Conservation (phyloP, 2,113 vertebrate species). For the Hirundichthys speculiger region DNA sequence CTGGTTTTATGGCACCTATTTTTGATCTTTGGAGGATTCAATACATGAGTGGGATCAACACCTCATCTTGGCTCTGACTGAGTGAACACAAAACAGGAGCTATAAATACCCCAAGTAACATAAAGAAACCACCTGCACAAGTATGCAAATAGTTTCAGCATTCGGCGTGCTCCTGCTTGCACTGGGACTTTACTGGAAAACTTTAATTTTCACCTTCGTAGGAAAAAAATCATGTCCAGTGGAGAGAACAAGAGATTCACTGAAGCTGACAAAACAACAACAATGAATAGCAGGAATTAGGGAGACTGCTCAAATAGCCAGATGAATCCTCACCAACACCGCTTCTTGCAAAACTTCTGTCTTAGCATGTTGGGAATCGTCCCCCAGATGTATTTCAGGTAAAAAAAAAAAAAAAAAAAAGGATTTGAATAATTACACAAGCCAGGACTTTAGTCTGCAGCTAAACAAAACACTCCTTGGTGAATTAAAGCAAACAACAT, state of each 20-base stretch:
- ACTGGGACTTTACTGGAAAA: slow-evolving; percentile 3
- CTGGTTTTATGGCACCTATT: no score
- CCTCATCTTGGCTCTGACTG: slow-evolving; percentile 5
- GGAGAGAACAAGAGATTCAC: slow-evolving; percentile 44
- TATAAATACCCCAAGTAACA: slow-evolving; percentile 18
- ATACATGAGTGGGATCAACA: not conserved
- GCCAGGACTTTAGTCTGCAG: slow-evolving; percentile 39
- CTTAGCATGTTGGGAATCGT: slow-evolving; percentile 58
- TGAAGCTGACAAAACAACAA: slow-evolving; percentile 41
- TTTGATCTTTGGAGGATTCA: slow-evolving; percentile 2
- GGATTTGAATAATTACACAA: slow-evolving; percentile 46
- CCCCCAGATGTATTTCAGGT: slow-evolving; percentile 38
- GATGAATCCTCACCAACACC: slow-evolving; percentile 33
- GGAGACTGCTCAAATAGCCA: slow-evolving; percentile 24
- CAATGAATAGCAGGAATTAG: slow-evolving; percentile 50
- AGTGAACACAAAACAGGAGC: slow-evolving; percentile 6
- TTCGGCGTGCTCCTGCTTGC: not conserved
- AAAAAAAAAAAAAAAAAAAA: slow-evolving; percentile 1
- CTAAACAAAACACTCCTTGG: slow-evolving; percentile 36
- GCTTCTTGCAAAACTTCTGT: slow-evolving; percentile 50
- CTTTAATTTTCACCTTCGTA: slow-evolving; percentile 37
- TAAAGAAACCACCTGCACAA: not conserved
- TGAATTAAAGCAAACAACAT: slow-evolving; percentile 19
- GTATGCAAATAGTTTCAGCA: slow-evolving; percentile 5
- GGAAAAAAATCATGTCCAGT: not conserved